These are phyloP conservation scores for Eudasyphora cyanicolor DNA, from an alignment of 2,888 invertebrate species.

Conservation along the genomic window DNA sequence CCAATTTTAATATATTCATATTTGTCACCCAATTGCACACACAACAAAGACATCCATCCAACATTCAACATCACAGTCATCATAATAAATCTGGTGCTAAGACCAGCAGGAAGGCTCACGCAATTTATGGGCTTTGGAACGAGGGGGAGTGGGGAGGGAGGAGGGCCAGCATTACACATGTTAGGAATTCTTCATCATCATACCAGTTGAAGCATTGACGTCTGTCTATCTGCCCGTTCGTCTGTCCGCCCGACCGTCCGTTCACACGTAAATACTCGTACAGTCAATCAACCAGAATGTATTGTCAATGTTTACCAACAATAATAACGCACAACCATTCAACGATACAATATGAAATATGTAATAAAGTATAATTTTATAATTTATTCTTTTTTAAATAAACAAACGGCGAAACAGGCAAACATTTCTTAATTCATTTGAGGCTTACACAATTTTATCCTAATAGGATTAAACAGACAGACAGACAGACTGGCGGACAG, in stretches of 20 bases:
- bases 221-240: not conserved
- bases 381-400: conserved; percentile 56
- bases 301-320: conserved; percentile 26
- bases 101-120: conserved; percentile 9
- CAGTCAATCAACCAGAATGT: conserved; percentile 31
- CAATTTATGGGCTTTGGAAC: not conserved
- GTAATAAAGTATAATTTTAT: conserved; percentile 54
- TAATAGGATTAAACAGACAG: conserved; percentile 64
- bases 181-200: conserved; percentile 39
- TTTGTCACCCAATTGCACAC: conserved; percentile 62
- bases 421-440: conserved; percentile 57
- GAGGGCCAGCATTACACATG: conserved; percentile 50
- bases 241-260: not conserved
- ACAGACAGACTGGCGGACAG: no score
- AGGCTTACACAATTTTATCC: conserved; percentile 50
- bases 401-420: conserved; percentile 36
- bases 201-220: not conserved
- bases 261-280: conserved; percentile 20
- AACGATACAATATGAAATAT: conserved; percentile 47
- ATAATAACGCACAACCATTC: conserved; percentile 14
- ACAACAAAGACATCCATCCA: conserved; percentile 6
- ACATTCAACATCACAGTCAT: conserved; percentile 43
- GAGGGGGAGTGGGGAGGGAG: not conserved
- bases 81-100: conserved; percentile 27
- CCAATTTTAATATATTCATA: conserved; percentile 61